A percentile compares a stretch with the other conserved stretches of the same genome.
Conservation (phyloP, 2,888 invertebrate species). For the Philhelius pedissequus region DNA sequence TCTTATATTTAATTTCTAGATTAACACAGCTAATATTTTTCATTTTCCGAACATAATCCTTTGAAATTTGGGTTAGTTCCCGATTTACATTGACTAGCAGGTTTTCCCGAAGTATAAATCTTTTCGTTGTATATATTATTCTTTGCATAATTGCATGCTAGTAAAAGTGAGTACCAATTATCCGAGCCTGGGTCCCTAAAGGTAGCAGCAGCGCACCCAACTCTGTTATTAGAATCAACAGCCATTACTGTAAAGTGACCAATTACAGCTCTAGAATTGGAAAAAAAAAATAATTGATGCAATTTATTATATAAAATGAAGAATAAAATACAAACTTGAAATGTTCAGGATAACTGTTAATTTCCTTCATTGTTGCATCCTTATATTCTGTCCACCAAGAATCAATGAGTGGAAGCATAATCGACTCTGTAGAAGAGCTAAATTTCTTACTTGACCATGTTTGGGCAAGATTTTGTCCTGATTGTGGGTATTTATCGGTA, state of each 20-base stretch:
- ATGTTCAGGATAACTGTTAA: conserved; percentile 69
- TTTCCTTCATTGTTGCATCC: conserved; percentile 53
- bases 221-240: conserved; percentile 28
- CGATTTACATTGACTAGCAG: conserved; percentile 70
- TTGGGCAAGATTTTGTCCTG: neutral
- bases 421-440: too few relatives aligned
- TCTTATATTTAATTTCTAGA: too few relatives aligned
- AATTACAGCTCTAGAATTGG: neutral
- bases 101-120: conserved; percentile 55
- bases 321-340: neutral
- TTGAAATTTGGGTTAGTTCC: conserved; percentile 70
- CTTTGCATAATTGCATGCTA: conserved; percentile 74
- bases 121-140: conserved; percentile 69
- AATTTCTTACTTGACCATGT: neutral
- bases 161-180: neutral
- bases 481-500: neutral
- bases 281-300: neutral
- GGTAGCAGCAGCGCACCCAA: conserved; percentile 57
- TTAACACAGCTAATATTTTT: neutral
- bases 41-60: conserved; percentile 1
- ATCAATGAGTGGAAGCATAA: conserved; percentile 44
- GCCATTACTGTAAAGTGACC: conserved; percentile 68
- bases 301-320: neutral
- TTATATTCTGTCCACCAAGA: conserved; percentile 71
- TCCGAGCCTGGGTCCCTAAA: neutral